phyloP scores from a whole-genome alignment of 2,113 vertebrate species.

The Odontophorus gujanensis region DNA sequence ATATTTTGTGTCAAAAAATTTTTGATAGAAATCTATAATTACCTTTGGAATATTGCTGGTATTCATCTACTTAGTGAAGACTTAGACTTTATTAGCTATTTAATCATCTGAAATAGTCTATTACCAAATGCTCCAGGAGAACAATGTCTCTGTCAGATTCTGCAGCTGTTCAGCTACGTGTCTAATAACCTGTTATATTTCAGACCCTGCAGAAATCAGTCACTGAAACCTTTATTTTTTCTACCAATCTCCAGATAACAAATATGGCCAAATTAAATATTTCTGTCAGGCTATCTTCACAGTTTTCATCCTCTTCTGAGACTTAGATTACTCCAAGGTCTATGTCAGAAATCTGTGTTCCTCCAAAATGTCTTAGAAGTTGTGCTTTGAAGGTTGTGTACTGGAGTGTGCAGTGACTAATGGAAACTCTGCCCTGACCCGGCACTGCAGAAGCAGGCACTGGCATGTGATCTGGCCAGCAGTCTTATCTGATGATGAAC shows the following conservation, averaged over 20 bases:
- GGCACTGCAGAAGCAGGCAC: rapidly evolving
- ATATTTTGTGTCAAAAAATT: conserved; percentile 16
- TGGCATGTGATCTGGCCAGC: rapidly evolving
- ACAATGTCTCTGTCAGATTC: conserved; percentile 34
- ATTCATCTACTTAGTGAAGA: conserved; percentile 40
- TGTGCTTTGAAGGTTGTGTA: background rate
- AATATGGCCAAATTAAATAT: background rate
- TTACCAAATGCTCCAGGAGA: conserved; percentile 36
- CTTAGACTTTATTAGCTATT: conserved; percentile 47
- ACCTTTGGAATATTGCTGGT: conserved; percentile 44
- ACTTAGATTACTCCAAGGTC: background rate
- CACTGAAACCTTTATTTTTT: background rate
- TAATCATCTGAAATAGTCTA: conserved; percentile 43
- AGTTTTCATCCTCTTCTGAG: background rate
- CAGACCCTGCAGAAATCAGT: background rate
- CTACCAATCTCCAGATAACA: background rate
- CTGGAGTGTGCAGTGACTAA: background rate
- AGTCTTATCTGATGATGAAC: background rate
- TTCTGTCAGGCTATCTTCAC: background rate
- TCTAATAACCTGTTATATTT: conserved; percentile 55
- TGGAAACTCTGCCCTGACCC: background rate
- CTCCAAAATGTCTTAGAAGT: background rate
- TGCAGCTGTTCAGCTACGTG: background rate
- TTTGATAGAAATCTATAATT: conserved; percentile 54
- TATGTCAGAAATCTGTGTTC: background rate